These are phyloP conservation scores for Drosophila mimica DNA, from an alignment of 2,888 invertebrate species.

Conservation along the genomic window DNA sequence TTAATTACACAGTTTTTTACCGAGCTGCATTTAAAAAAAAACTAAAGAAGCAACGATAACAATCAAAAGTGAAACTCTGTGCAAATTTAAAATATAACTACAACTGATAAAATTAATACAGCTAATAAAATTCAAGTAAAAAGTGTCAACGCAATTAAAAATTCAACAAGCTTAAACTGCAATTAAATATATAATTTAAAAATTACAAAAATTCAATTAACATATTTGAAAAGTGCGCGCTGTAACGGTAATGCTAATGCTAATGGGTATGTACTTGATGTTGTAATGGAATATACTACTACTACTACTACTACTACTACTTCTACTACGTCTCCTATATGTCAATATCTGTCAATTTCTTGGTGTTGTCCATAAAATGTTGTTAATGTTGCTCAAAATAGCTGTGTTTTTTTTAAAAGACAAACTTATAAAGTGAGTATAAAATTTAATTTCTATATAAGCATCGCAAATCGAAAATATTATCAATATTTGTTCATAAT, in stretches of 20 bases:
- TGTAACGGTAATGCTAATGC: conserved; percentile 22
- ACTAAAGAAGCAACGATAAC: conserved; percentile 12
- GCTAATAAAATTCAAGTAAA: conserved; percentile 40
- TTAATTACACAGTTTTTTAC: conserved; percentile 55
- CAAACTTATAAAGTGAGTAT: conserved; percentile 48
- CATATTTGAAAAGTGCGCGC: conserved; percentile 42
- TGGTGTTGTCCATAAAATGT: conserved; percentile 55
- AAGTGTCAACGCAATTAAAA: conserved; percentile 44
- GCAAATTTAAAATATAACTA: conserved; percentile 21
- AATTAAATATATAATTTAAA: conserved; percentile 3
- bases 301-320: conserved; percentile 27
- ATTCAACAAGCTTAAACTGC: conserved; percentile 2
- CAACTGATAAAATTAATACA: conserved; percentile 25
- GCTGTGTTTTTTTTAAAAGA: conserved; percentile 8
- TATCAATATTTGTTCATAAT: not conserved
- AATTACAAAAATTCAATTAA: conserved; percentile 1
- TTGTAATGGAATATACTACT: conserved; percentile 81
- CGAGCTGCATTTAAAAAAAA: conserved; percentile 7
- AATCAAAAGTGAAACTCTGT: conserved; percentile 68
- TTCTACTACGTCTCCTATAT: conserved; percentile 58
- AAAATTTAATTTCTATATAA: conserved; percentile 17
- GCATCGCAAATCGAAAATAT: not conserved
- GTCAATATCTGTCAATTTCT: conserved; percentile 59
- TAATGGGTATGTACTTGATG: conserved; percentile 83
- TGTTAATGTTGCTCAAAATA: conserved; percentile 14